A percentile compares a stretch with the other conserved stretches of the same genome.
Conservation (phyloP, 2,113 vertebrate genomes). For the Pituophis catenifer region DNA sequence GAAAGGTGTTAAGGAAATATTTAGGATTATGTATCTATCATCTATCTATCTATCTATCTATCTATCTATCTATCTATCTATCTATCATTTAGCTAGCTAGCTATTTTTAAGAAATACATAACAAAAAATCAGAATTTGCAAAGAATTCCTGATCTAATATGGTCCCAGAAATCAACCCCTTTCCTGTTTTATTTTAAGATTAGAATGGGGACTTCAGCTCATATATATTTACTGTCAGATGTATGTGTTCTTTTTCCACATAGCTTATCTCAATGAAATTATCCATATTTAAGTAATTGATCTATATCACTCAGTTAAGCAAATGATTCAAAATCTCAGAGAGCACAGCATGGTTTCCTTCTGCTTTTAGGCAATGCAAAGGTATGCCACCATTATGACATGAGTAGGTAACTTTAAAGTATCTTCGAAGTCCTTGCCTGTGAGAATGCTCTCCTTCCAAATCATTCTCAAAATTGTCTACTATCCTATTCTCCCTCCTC, state of each 20-base stretch:
- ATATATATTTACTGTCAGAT: not conserved
- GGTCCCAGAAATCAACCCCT: not conserved
- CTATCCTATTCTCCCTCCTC: slow-evolving; percentile 4
- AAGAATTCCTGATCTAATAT: not conserved
- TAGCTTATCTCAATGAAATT: not conserved
- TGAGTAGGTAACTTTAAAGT: not conserved
- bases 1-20: not conserved
- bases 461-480: not conserved
- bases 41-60: too few relatives aligned
- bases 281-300: not conserved
- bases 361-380: not conserved
- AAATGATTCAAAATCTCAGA: not conserved
- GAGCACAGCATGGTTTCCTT: not conserved
- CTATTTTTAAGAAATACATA: not conserved
- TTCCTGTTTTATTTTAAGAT: not conserved
- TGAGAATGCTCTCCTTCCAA: not conserved
- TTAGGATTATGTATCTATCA: not conserved
- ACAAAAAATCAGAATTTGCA: not conserved
- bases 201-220: not conserved
- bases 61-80: not conserved
- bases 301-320: not conserved
- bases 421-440: not conserved
- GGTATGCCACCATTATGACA: not conserved
- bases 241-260: not conserved
- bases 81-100: too few relatives aligned